Percentiles rank a stretch among this genome's conserved stretches.
phyloP scores from a whole-genome alignment of 2,797 vertebrate genomes.

The Mastacembelus armatus region DNA sequence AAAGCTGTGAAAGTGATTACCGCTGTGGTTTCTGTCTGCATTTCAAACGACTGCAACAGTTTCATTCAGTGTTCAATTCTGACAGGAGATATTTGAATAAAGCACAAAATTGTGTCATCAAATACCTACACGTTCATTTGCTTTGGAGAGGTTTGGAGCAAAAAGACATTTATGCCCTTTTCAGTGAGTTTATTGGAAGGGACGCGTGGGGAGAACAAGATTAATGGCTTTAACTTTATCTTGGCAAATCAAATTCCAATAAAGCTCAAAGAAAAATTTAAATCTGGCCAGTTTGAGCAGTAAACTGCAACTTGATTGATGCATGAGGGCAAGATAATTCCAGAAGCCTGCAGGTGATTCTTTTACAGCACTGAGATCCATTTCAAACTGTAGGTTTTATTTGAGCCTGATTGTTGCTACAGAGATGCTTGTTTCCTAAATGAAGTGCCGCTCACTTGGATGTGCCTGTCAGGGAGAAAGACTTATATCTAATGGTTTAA shows the following conservation, averaged over 20 bases:
- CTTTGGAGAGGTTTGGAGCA: constrained; percentile 53
- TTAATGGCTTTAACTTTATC: constrained; percentile 78
- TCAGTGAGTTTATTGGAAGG: constrained; percentile 75
- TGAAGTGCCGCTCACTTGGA: constrained; percentile 73
- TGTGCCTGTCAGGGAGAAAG: constrained; percentile 53
- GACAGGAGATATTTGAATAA: constrained; percentile 66
- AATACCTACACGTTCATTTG: constrained; percentile 62
- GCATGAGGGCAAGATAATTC: constrained; percentile 57
- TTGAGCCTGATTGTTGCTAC: constrained; percentile 73
- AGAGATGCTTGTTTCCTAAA: constrained; percentile 76
- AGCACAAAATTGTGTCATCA: constrained; percentile 71
- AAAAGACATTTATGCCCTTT: constrained; percentile 60
- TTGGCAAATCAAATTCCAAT: constrained; percentile 85
- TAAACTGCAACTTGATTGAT: constrained; percentile 78
- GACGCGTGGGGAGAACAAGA: constrained; percentile 69
- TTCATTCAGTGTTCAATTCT: constrained; percentile 57
- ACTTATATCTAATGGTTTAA: constrained; percentile 72
- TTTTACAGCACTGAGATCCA: constrained; percentile 75
- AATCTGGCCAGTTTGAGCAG: constrained; percentile 60
- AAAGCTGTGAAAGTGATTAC: constrained; percentile 77
- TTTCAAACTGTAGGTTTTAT: constrained; percentile 76
- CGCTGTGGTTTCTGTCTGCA: constrained; percentile 58
- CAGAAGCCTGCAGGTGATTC: constrained; percentile 83
- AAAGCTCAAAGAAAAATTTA: constrained; percentile 79
- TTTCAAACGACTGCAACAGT: constrained; percentile 67